These are phyloP conservation scores for Calosoma granatense DNA, from an alignment of 1,140 invertebrate species.

Conservation along the genomic window DNA sequence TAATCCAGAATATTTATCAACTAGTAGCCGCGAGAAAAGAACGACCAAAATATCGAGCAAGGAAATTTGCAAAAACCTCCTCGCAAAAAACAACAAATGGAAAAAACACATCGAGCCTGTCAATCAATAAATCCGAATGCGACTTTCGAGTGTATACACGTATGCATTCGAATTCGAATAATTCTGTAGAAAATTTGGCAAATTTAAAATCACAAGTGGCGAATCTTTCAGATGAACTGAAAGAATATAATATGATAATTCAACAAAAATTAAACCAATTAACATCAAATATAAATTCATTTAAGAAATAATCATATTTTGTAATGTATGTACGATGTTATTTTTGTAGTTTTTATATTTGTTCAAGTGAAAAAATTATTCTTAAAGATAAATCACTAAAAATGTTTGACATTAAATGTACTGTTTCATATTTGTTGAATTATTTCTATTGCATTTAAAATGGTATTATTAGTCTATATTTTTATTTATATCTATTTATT, in stretches of 20 bases:
- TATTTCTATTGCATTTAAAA: neutral
- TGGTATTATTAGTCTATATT: neutral
- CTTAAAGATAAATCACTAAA: no score
- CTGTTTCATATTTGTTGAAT: no score
- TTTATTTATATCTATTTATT: neutral
- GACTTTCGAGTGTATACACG: slow-evolving; percentile 31
- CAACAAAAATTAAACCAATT: neutral
- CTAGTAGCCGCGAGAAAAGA: slow-evolving; percentile 58
- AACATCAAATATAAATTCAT: neutral
- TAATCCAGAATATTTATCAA: slow-evolving; percentile 59
- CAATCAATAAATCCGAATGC: slow-evolving; percentile 32
- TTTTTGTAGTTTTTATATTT: no score
- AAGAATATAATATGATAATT: neutral
- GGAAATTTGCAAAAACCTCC: slow-evolving; percentile 38
- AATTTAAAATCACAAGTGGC: slow-evolving; percentile 15
- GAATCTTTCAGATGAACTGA: slow-evolving; percentile 16
- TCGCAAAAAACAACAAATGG: slow-evolving; percentile 30
- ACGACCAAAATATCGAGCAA: slow-evolving; percentile 37
- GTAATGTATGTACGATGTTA: neutral
- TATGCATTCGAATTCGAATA: slow-evolving; percentile 30
- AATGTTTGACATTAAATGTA: no score
- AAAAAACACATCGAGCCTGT: slow-evolving; percentile 24
- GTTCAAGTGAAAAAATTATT: no score
- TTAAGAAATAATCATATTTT: neutral
- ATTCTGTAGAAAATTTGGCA: neutral